Conservation (phyloP, 1,140 invertebrate genomes). For the Atta colombica region DNA sequence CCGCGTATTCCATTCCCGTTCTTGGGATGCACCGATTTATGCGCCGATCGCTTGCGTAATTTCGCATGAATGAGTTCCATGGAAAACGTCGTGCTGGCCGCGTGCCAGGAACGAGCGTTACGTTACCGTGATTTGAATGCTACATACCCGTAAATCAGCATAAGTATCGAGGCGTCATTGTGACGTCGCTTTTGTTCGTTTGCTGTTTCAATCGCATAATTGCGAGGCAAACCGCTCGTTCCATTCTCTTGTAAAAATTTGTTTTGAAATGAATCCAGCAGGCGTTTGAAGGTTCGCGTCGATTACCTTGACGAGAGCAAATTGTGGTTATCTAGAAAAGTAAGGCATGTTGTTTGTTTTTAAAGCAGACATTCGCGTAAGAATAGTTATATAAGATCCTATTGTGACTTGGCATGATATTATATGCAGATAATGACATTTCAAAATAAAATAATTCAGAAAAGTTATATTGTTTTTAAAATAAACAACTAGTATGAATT, state of each 20-base stretch:
- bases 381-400: slow-evolving; percentile 3
- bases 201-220: slow-evolving; percentile 19
- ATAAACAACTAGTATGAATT: neutral
- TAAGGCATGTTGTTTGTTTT: slow-evolving; percentile 4
- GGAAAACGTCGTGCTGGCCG: slow-evolving; percentile 19
- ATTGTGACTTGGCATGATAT: neutral
- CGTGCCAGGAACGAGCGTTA: slow-evolving; percentile 41
- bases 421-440: neutral
- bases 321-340: slow-evolving; percentile 1
- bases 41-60: slow-evolving; percentile 27
- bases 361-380: neutral
- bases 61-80: slow-evolving; percentile 48
- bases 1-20: neutral
- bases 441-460: neutral
- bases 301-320: neutral
- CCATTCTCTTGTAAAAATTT: slow-evolving; percentile 9
- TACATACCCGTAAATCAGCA: slow-evolving; percentile 26
- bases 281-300: neutral
- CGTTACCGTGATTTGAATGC: slow-evolving; percentile 7
- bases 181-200: slow-evolving; percentile 30
- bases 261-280: neutral
- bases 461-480: neutral
- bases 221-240: neutral
- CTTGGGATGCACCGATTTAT: neutral
- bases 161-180: slow-evolving; percentile 8